A percentile compares a stretch with the other conserved stretches of the same genome.
These are phyloP conservation scores for Sinopyrophorus schimmeli DNA, from an alignment of 2,888 invertebrate species.

Conservation along the genomic window DNA sequence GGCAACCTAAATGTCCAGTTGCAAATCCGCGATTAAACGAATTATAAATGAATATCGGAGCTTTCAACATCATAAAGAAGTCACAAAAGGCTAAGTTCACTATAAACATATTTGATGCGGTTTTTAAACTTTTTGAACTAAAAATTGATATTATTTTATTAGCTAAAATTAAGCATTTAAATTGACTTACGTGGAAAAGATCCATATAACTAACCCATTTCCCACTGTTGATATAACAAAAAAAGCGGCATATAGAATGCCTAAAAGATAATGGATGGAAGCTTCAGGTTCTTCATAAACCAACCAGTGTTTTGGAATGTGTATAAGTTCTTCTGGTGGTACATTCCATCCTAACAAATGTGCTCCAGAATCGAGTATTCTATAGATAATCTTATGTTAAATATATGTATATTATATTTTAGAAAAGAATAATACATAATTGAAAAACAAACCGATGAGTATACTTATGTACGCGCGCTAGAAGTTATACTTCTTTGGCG, in stretches of 20 bases:
- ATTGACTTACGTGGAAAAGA: slow-evolving; percentile 73
- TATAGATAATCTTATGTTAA: slow-evolving; percentile 9
- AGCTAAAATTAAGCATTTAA: no score
- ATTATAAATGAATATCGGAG: slow-evolving; percentile 84
- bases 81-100: slow-evolving; percentile 82
- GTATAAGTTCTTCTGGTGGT: slow-evolving; percentile 72
- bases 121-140: slow-evolving; percentile 72
- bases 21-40: slow-evolving; percentile 79
- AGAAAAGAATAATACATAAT: no score
- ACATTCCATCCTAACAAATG: slow-evolving; percentile 76
- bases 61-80: slow-evolving; percentile 85
- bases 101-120: slow-evolving; percentile 83
- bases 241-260: slow-evolving; percentile 75
- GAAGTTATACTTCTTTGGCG: no score
- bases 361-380: slow-evolving; percentile 36
- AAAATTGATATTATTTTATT: slow-evolving; percentile 35
- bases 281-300: slow-evolving; percentile 78
- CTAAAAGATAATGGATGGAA: slow-evolving; percentile 78
- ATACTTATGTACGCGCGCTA: no score
- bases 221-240: slow-evolving; percentile 73
- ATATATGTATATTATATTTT: no score
- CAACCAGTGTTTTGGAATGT: slow-evolving; percentile 83
- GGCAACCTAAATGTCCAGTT: slow-evolving; percentile 72
- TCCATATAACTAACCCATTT: slow-evolving; percentile 84
- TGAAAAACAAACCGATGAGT: no score